Evolutionary conservation across 2,797 vertebrate species (phyloP), one percentile per base, ranked within the genome.

Genomic region (Xenentodon cancila): DNA sequence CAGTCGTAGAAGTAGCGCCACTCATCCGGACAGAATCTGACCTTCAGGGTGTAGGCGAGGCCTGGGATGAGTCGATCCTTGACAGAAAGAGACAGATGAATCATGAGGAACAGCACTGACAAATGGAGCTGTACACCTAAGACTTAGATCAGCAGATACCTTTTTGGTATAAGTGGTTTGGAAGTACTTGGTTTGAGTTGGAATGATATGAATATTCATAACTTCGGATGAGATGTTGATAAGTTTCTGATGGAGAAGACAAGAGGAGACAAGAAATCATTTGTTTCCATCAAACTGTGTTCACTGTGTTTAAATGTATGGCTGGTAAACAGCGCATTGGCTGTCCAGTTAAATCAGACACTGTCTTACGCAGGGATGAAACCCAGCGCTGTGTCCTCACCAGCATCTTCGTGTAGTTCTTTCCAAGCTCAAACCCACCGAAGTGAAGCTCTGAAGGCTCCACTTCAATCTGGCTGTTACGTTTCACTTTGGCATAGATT

Each of bases 1-100:
- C 95, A 94, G 84, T 99, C 97, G 16, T 95, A 95, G 80, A 96
- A 99, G 86, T 98, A 97, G 0, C 94, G 87, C 96, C 96, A 98
- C 80, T 97, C 96, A 56, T 97, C 93, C 9, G 97, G 95, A 58
- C 84, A 91, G 83, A 99, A 97, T 17, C 84, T 87, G 46, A 98
- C 74, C 20, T 84, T 92, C 68, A 97, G 53, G 0, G 52, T 77
- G 59, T 95, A 94, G 11, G 94, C 92, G 53, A 99, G 91, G 64
- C 97, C 97, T 0, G 97, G 97, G 47, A 96, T 88, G 53, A 99
- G 93, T 15, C 87, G 91, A 76, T 90, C 82, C 97, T 99, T 68
- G 16, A 84, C 78, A 21, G n/a, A 52, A 68, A 70, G 46, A 64
- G 9, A 68, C 5, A 9, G 13, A 13, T 45, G 51, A 77, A 27